Evolutionary conservation across 1,140 invertebrate genomes (phyloP).

Genomic region (Megalonaias nervosa): DNA sequence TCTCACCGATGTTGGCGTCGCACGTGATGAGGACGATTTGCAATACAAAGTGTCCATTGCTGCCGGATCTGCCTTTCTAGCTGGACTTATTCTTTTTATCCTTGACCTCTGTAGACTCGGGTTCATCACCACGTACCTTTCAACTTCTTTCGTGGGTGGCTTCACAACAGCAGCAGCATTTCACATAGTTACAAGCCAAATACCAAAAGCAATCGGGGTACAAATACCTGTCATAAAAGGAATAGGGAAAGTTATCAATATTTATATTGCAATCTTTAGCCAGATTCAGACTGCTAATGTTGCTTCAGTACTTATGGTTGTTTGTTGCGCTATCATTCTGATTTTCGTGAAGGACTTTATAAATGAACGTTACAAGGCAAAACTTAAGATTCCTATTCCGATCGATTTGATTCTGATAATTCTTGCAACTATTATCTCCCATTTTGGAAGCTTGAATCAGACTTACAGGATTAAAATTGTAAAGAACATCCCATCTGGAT

Average conservation of each 20-base stretch:
- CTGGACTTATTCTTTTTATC: constrained; percentile 69
- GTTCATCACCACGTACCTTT: constrained; percentile 85
- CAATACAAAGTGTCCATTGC: constrained; percentile 24
- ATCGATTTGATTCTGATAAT: constrained; percentile 84
- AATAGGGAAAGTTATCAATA: constrained; percentile 52
- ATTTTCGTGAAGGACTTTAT: constrained; percentile 85
- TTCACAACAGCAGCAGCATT: constrained; percentile 92
- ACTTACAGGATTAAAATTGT: constrained; percentile 69
- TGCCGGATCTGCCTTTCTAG: constrained; percentile 23
- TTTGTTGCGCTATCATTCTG: constrained; percentile 80
- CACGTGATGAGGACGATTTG: constrained; percentile 43
- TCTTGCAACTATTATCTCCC: constrained; percentile 66
- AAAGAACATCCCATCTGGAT: constrained; percentile 70
- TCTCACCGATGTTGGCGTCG: constrained; percentile 17
- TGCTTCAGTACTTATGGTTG: constrained; percentile 77
- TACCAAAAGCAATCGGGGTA: constrained; percentile 82
- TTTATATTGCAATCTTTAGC: constrained; percentile 57
- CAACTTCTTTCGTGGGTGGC: constrained; percentile 89
- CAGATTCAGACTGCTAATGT: constrained; percentile 62
- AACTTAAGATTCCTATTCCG: constrained; percentile 82
- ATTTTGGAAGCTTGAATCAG: constrained; percentile 62
- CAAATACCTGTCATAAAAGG: constrained; percentile 33
- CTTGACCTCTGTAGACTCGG: constrained; percentile 88
- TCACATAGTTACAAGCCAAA: constrained; percentile 92
- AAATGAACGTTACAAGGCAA: constrained; percentile 81